Percentiles rank a stretch among this genome's conserved stretches.
Evolutionary conservation across 2,113 vertebrate genomes (phyloP).

Genomic region (Platysternon megacephalum): DNA sequence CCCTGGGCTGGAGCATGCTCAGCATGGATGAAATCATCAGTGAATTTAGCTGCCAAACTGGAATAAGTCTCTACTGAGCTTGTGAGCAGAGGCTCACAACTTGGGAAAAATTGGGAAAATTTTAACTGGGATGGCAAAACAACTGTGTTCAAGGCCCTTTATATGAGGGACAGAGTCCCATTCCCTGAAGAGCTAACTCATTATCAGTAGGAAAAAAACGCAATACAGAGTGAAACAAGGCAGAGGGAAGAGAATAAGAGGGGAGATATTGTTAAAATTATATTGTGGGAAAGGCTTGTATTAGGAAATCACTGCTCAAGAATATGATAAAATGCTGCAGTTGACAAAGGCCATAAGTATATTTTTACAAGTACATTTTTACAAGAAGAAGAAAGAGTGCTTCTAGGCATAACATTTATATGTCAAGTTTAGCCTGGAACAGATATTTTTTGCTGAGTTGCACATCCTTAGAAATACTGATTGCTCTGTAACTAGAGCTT

Average conservation of each 20-base stretch:
- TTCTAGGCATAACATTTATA: slow-evolving; percentile 48
- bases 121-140: slow-evolving; percentile 7
- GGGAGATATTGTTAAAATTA: neutral
- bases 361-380: slow-evolving; percentile 60
- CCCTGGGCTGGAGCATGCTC: neutral
- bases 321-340: slow-evolving; percentile 42
- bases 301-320: slow-evolving; percentile 61
- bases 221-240: slow-evolving; percentile 15
- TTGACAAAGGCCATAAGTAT: slow-evolving; percentile 65
- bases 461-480: slow-evolving; percentile 28
- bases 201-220: neutral
- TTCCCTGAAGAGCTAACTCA: slow-evolving; percentile 24
- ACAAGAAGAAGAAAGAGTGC: slow-evolving; percentile 45
- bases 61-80: neutral
- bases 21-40: neutral
- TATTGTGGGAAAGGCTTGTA: neutral
- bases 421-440: slow-evolving; percentile 47
- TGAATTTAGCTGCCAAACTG: neutral
- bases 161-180: neutral
- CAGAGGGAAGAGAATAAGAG: slow-evolving; percentile 1
- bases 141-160: slow-evolving; percentile 26
- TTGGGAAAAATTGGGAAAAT: neutral
- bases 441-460: slow-evolving; percentile 56
- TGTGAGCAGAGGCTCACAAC: neutral
- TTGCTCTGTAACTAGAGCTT: slow-evolving; percentile 5